phyloP scores from a whole-genome alignment of 2,888 invertebrate species.

The Cepaea hortensis region DNA sequence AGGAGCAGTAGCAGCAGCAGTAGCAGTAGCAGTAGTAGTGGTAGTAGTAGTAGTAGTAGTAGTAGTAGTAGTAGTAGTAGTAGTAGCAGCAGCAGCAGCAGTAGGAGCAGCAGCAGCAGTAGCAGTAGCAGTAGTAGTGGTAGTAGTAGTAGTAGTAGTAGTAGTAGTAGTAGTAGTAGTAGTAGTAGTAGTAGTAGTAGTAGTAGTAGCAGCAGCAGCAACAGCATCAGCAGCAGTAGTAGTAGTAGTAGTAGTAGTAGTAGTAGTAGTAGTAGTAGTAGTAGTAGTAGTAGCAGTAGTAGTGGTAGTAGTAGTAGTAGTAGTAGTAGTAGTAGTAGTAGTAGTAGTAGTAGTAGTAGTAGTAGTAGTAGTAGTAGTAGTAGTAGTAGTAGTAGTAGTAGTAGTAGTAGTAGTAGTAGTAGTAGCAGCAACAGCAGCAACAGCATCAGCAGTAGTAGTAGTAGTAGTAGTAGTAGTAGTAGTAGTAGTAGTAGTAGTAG shows the following conservation, averaged over 20 bases:
- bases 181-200: too few species aligned
- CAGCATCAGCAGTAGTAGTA: not conserved
- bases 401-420: too few species aligned
- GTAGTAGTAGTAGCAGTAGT: constrained; percentile 18
- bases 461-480: not conserved
- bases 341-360: constrained; percentile 22
- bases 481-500: not conserved
- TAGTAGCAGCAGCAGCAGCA: too few species aligned
- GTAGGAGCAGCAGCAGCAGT: not conserved
- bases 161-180: constrained; percentile 16
- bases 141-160: constrained; percentile 19
- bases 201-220: too few species aligned
- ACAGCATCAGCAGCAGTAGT: too few species aligned
- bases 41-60: constrained; percentile 19
- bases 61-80: constrained; percentile 19
- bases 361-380: constrained; percentile 39
- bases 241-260: not conserved
- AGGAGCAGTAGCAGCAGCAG: constrained; percentile 47
- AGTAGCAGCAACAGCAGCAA: too few species aligned
- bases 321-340: not conserved
- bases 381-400: constrained; percentile 39
- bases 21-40: constrained; percentile 32
- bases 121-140: constrained; percentile 17
- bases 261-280: constrained; percentile 5
- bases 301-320: not conserved